Conservation (phyloP, 2,113 vertebrate genomes). For the Strigops habroptila region DNA sequence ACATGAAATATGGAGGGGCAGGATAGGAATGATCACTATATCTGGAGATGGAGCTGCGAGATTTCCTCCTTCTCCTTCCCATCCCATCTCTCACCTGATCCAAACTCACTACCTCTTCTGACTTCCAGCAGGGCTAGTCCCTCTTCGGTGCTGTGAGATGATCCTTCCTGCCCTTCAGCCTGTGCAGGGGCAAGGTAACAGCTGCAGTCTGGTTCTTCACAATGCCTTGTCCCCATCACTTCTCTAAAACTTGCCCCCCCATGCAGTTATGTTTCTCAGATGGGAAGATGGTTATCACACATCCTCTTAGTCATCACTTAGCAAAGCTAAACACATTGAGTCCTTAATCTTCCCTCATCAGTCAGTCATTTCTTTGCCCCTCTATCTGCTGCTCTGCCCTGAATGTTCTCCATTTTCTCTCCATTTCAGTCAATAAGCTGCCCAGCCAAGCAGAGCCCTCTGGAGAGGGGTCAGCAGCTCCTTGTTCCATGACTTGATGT, state of each 20-base stretch:
- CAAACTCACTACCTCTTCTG: not conserved
- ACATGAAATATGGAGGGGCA: not conserved
- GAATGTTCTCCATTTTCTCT: conserved; percentile 13
- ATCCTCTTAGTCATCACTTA: conserved; percentile 55
- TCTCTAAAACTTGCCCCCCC: not conserved
- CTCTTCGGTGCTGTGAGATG: not conserved
- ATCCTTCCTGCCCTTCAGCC: not conserved
- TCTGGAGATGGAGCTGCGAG: not conserved
- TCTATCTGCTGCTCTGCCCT: not conserved
- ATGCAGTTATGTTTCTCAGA: not conserved
- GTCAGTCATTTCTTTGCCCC: not conserved
- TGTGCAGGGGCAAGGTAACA: not conserved
- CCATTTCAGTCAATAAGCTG: conserved; percentile 37
- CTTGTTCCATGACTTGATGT: not conserved
- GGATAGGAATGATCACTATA: not conserved
- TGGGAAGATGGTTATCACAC: conserved; percentile 26
- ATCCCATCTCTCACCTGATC: not conserved
- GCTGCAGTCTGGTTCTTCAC: not conserved
- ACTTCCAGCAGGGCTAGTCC: not conserved
- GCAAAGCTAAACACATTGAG: conserved; percentile 53
- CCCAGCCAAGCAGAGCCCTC: conserved; percentile 45
- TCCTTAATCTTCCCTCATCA: conserved; percentile 22
- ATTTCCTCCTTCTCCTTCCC: not conserved
- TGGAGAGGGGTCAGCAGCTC: not conserved
- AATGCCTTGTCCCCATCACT: not conserved